Evolutionary conservation across 2,113 vertebrate genomes (phyloP), one percentile per base, ranked within the genome.

Genomic region (Pteruthius melanotis): DNA sequence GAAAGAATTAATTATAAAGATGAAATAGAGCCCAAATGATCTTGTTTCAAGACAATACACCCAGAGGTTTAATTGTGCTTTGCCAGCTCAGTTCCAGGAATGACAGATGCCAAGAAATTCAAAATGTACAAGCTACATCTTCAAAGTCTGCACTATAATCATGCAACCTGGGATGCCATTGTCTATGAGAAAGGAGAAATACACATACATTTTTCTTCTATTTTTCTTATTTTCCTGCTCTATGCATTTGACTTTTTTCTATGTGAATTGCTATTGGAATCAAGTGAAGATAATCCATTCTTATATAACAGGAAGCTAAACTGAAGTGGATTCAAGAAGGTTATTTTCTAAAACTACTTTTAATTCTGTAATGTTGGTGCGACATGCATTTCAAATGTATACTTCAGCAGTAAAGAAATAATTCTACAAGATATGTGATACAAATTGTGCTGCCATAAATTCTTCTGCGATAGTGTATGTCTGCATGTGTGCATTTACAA

Each of bases 1-100:
- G 75, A 95, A 92, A 93, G 42, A 90, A 90, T 44, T 90, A 93
- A 87, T 93, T 85, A 82, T 71, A 78, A 85, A 33, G 49, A 85
- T 82, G 65, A 94, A 93, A 84, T 14, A 78, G 53, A 88, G 61
- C 30, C 66, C n/a, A 82, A 78, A 70, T 1, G 24, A 80, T 77
- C 72, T 65, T 87, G 53, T 88, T 93, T 90, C 84, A 93, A 81
- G 90, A 81, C 54, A 82, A 79, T 59, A 83, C 5, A 89, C 49
- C 11, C 65, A 80, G 49, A 94, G 50, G 17, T 74, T 80, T 92
- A 94, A 80, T 26, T 83, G 80, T 26, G 39, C 39, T 95, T 86
- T 74, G 47, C 37, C 54, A 91, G 83, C 45, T 94, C 45, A 45
- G 27, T 91, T 86, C 31, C 81, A 60, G 66, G 53, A 85, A 30